Percentiles rank a stretch among this genome's conserved stretches.
Evolutionary conservation across 2,797 vertebrate genomes (phyloP).

Genomic region (Myotis planiceps): DNA sequence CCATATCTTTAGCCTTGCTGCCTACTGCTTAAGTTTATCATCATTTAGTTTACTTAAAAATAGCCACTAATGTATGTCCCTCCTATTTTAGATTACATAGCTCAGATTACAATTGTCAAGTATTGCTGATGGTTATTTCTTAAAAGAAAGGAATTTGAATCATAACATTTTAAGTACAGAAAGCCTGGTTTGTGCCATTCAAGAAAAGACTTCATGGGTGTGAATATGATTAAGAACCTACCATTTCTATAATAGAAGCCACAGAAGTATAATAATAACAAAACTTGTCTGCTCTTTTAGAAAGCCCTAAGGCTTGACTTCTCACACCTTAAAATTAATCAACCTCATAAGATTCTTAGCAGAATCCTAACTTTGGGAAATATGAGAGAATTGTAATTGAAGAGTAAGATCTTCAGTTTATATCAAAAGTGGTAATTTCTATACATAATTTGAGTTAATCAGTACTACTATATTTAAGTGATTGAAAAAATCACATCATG

Average conservation of each 20-base stretch:
- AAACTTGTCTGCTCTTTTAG: not conserved
- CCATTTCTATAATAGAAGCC: not conserved
- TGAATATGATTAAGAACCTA: constrained; percentile 9
- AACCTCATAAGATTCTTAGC: not conserved
- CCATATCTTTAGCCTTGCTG: not conserved
- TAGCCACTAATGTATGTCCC: not conserved
- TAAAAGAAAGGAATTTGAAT: constrained; percentile 24
- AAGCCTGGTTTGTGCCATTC: not conserved
- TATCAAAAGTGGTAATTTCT: constrained; percentile 30
- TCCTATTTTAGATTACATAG: constrained; percentile 3
- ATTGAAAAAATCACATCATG: not conserved
- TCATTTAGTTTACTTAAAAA: not conserved
- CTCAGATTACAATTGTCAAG: not conserved
- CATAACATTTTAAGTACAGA: constrained; percentile 30
- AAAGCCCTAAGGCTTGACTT: not conserved
- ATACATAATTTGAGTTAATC: constrained; percentile 13
- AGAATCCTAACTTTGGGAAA: not conserved
- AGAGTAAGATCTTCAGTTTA: constrained; percentile 36
- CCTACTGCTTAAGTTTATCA: not conserved
- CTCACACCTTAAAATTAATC: not conserved
- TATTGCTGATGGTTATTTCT: not conserved
- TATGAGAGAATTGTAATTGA: not conserved
- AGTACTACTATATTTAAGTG: not conserved
- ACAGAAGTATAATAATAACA: not conserved
- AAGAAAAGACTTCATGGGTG: not conserved